Evolutionary conservation across 1,140 invertebrate species (phyloP), one percentile per base, ranked within the genome.

Genomic region (Drosophila kohkoa): DNA sequence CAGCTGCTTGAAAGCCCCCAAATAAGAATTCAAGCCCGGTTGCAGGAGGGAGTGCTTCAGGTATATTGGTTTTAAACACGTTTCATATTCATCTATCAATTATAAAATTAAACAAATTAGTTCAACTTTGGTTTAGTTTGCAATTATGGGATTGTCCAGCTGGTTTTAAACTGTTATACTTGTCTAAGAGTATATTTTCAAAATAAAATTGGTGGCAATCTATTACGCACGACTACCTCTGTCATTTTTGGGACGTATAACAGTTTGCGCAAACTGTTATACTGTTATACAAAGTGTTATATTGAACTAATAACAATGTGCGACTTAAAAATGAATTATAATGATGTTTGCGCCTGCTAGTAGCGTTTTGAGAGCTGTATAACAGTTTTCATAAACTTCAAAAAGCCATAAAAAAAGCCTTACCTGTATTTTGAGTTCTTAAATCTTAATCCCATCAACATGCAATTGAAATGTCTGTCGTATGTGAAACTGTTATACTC

Each of bases 401-500:
- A 54, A 1, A 7, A 38, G 35, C 35, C 2, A 20, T 11, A 8
- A 38, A 38, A 7, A 38, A 28, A 1, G 1, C 11, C 0, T 5
- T 38, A n/a, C 16, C 5, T 54, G 0, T 16, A 1, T 8, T 38
- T 10, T 35, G 11, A 28, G 59, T 41, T 45, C 5, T 48, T 45
- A 2, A 13, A 32, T 3, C 13, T 11, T 7, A 35, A 48, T 20
- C 3, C 8, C 3, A 52, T 1, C 8, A 43, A 16, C 45, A 8
- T 35, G n/a, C 13, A 54, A 8, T 43, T 5, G 7, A 41, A 41
- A 41, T 1, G 10, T 7, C 25, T 30, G n/a, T 30, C 15, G 13
- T 16, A 30, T 52, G 28, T 13, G 7, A 1, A 16, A 46, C 71
- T 48, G 65, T 74, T 74, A 68, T 68, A 57, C 20, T 30, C 16